These are phyloP conservation scores for Palloptera scutellata DNA, from an alignment of 2,888 invertebrate genomes.

Conservation along the genomic window DNA sequence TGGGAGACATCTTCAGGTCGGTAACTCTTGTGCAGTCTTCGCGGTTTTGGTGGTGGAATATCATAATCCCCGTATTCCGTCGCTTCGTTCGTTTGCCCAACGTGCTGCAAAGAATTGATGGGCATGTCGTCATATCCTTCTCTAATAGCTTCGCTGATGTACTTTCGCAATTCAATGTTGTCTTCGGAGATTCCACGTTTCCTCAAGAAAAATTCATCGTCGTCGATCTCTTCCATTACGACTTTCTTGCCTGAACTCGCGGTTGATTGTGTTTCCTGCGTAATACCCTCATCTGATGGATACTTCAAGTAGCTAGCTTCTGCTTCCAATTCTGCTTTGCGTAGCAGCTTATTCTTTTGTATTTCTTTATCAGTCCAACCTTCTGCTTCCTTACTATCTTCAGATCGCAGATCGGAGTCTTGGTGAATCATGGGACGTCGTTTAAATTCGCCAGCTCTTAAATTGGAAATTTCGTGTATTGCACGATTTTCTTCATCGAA, in stretches of 20 bases:
- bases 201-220: slow-evolving; percentile 86
- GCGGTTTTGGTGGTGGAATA: slow-evolving; percentile 62
- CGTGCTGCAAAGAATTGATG: slow-evolving; percentile 72
- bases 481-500: slow-evolving; percentile 68
- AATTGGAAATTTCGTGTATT: slow-evolving; percentile 65
- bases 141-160: slow-evolving; percentile 80
- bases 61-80: slow-evolving; percentile 60
- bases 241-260: slow-evolving; percentile 72
- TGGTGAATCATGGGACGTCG: slow-evolving; percentile 63
- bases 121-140: slow-evolving; percentile 74
- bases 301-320: slow-evolving; percentile 59
- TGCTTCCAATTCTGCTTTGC: slow-evolving; percentile 57
- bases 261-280: slow-evolving; percentile 69
- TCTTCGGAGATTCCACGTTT: slow-evolving; percentile 81
- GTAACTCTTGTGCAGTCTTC: slow-evolving; percentile 56
- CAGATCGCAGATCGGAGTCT: slow-evolving; percentile 63
- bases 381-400: slow-evolving; percentile 61
- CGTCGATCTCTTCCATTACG: slow-evolving; percentile 84
- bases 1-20: slow-evolving; percentile 56
- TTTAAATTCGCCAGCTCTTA: slow-evolving; percentile 61
- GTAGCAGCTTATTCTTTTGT: slow-evolving; percentile 58
- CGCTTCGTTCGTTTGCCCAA: slow-evolving; percentile 64
- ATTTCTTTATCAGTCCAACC: slow-evolving; percentile 64
- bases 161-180: slow-evolving; percentile 80
- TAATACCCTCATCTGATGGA: slow-evolving; percentile 45